Evolutionary conservation across 2,888 invertebrate species (phyloP).

Genomic region (Ophioninae sp.): DNA sequence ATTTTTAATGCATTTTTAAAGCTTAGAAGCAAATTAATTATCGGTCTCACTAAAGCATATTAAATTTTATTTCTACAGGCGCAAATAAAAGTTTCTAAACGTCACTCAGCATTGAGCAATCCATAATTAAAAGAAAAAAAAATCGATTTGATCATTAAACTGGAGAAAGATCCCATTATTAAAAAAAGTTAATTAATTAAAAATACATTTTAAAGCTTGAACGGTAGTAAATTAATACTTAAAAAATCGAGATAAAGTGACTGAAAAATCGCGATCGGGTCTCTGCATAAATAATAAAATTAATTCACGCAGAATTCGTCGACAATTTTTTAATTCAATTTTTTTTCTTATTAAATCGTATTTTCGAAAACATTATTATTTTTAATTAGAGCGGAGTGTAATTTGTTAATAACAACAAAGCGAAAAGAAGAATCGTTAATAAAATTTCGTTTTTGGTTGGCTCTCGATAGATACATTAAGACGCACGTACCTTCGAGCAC

Average conservation of each 20-base stretch:
- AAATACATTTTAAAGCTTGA: background rate
- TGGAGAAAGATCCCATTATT: too few species aligned
- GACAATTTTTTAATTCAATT: background rate
- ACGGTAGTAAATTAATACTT: background rate
- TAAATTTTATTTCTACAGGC: too few species aligned
- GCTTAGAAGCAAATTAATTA: too few species aligned
- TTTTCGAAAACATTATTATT: background rate
- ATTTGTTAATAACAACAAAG: background rate
- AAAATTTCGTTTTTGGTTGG: background rate
- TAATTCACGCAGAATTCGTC: background rate
- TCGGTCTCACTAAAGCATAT: too few species aligned
- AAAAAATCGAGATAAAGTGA: background rate
- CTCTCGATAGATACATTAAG: background rate
- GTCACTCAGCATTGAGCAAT: too few species aligned
- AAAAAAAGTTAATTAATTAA: too few species aligned
- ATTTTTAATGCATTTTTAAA: too few species aligned
- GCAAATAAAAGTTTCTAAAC: too few species aligned
- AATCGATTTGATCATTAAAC: too few species aligned
- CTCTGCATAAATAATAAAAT: background rate
- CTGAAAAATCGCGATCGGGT: background rate
- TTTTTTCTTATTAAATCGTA: background rate
- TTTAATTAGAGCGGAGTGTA: background rate
- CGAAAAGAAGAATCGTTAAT: background rate
- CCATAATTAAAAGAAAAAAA: too few species aligned
- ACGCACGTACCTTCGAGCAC: background rate